phyloP scores from a whole-genome alignment of 2,797 vertebrate species.

The Tarsius wallacei region DNA sequence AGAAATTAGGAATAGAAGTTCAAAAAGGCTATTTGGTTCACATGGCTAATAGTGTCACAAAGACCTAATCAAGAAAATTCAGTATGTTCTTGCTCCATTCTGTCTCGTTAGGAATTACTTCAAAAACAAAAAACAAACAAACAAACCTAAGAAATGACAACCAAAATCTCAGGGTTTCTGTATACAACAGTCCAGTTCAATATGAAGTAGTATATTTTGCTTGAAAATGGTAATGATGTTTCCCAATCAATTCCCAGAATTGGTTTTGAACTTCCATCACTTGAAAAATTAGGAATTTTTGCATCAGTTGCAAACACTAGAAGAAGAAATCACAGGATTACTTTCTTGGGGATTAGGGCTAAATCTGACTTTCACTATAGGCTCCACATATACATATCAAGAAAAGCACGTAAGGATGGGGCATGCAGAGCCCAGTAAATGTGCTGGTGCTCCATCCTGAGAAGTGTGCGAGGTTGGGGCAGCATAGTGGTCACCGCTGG shows the following conservation, averaged over 20 bases:
- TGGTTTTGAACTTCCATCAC: not conserved
- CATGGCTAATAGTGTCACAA: not conserved
- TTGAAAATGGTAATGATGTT: not conserved
- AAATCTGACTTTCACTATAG: not conserved
- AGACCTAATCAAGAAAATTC: not conserved
- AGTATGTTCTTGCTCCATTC: not conserved
- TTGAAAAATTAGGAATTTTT: not conserved
- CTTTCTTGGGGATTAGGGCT: not conserved
- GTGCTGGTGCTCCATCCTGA: not conserved
- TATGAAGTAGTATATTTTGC: not conserved
- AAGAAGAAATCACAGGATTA: not conserved
- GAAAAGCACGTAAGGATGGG: rapidly evolving
- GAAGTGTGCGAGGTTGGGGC: rapidly evolving
- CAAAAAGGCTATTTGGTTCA: not conserved
- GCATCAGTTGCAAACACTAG: not conserved
- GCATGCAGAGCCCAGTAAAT: no score
- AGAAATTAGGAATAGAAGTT: not conserved
- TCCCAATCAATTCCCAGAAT: not conserved
- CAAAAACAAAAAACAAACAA: not conserved
- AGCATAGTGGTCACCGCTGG: no score
- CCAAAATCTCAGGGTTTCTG: not conserved
- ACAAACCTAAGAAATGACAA: not conserved
- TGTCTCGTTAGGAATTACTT: not conserved
- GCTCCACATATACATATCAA: not conserved
- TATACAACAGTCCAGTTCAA: not conserved